These are phyloP conservation scores for Cardiocondyla obscurior DNA, from an alignment of 1,140 invertebrate species.

Conservation along the genomic window DNA sequence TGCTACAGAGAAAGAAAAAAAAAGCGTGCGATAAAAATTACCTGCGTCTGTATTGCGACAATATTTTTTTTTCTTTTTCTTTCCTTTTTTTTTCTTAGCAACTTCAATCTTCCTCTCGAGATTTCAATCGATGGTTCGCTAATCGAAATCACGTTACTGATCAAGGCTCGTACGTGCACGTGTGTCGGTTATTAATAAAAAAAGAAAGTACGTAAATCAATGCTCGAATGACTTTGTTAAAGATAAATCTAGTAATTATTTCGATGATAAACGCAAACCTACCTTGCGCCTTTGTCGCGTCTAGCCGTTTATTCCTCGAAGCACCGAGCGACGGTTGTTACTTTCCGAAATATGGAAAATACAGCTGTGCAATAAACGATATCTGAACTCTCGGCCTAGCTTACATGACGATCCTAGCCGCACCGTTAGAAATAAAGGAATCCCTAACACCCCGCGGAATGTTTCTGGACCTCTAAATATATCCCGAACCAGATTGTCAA, in stretches of 20 bases:
- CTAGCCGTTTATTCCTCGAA: not conserved
- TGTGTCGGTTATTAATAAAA: not conserved
- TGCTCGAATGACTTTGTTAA: not conserved
- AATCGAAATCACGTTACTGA: not conserved
- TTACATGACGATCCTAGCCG: not conserved
- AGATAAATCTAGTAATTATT: not conserved
- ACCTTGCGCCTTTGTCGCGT: not conserved
- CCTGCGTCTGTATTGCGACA: not conserved
- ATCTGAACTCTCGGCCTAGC: not conserved
- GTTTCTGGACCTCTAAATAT: slow-evolving; percentile 42
- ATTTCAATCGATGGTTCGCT: not conserved
- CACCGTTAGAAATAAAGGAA: slow-evolving; percentile 37
- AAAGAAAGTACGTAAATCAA: not conserved
- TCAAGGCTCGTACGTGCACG: not conserved
- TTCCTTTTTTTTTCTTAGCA: not conserved
- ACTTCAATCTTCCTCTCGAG: not conserved
- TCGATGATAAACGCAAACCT: slow-evolving; percentile 14
- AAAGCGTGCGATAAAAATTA: slow-evolving; percentile 14
- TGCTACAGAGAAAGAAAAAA: not conserved
- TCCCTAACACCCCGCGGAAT: slow-evolving; percentile 15
- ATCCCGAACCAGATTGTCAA: slow-evolving; percentile 39
- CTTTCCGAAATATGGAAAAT: not conserved
- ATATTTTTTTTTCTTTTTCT: slow-evolving; percentile 7
- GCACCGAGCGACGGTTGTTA: not conserved
- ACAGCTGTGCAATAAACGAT: not conserved